Percentiles rank a stretch among this genome's conserved stretches.
Conservation (phyloP, 2,888 invertebrate species). For the Melanostoma mellinum region DNA sequence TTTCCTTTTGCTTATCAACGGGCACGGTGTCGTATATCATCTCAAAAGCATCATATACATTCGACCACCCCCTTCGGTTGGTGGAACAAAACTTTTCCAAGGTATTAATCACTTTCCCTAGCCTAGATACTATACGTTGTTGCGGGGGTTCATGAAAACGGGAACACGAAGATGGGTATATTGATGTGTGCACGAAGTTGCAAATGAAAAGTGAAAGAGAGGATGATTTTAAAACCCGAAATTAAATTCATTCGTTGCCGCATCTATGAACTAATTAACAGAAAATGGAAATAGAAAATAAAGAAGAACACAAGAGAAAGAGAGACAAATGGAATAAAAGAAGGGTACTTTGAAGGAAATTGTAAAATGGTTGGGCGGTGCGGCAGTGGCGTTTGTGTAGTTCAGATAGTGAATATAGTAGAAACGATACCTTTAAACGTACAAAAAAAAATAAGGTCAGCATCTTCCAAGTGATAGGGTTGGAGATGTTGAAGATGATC, state of each 20-base stretch:
- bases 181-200: conserved; percentile 28
- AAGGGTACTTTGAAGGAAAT: not conserved
- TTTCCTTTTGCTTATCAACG: conserved; percentile 52
- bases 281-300: conserved; percentile 42
- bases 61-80: conserved; percentile 39
- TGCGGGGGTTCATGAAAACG: conserved; percentile 38
- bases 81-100: conserved; percentile 66
- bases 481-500: no score
- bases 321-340: conserved; percentile 13
- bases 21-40: conserved; percentile 60
- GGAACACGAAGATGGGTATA: conserved; percentile 8
- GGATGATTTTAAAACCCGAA: conserved; percentile 71
- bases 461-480: no score
- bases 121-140: conserved; percentile 59
- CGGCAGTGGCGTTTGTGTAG: not conserved
- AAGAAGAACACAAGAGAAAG: conserved; percentile 12
- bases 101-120: conserved; percentile 71
- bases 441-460: no score
- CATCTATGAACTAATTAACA: conserved; percentile 73
- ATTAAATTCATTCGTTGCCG: conserved; percentile 73
- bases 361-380: no score
- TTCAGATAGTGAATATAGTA: conserved; percentile 37
- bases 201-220: conserved; percentile 24
- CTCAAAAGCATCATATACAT: conserved; percentile 45
- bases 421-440: no score